Conservation (phyloP, 2,113 vertebrate genomes). For the Piliocolobus tephrosceles region DNA sequence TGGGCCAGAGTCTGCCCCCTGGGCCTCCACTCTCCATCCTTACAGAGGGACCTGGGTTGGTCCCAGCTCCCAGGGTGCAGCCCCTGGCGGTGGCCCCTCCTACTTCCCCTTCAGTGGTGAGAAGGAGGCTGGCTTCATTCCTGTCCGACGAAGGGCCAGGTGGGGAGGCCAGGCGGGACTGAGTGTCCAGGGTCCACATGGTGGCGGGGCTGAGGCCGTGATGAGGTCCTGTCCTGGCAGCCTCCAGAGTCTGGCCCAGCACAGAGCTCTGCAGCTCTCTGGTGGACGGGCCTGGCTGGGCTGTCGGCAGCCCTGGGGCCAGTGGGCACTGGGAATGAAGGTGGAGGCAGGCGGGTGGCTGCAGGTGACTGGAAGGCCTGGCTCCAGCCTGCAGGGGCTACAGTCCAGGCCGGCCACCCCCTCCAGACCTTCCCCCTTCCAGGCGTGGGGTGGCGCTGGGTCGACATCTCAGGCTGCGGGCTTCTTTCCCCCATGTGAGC, state of each 20-base stretch:
- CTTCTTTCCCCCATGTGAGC: rapidly evolving
- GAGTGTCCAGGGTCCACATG: rapidly evolving
- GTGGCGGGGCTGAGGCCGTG: neutral
- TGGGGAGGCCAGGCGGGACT: neutral
- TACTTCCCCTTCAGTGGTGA: neutral
- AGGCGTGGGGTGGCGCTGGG: no score
- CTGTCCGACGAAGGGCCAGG: neutral
- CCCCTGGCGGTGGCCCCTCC: neutral
- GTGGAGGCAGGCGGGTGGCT: neutral
- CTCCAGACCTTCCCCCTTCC: neutral
- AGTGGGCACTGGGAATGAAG: neutral
- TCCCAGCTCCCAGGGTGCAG: neutral
- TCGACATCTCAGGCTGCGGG: rapidly evolving
- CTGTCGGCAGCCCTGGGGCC: neutral
- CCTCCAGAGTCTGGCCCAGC: neutral
- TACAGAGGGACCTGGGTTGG: neutral
- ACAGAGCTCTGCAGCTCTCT: neutral
- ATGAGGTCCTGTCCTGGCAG: rapidly evolving
- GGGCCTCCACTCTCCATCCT: neutral
- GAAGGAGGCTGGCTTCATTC: neutral
- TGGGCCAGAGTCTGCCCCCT: neutral
- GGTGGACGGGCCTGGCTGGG: neutral
- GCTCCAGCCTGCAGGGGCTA: neutral
- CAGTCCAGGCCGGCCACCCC: rapidly evolving
- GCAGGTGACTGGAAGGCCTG: neutral